Conservation (phyloP, 2,888 invertebrate genomes). For the Cataglyphis albicans region DNA sequence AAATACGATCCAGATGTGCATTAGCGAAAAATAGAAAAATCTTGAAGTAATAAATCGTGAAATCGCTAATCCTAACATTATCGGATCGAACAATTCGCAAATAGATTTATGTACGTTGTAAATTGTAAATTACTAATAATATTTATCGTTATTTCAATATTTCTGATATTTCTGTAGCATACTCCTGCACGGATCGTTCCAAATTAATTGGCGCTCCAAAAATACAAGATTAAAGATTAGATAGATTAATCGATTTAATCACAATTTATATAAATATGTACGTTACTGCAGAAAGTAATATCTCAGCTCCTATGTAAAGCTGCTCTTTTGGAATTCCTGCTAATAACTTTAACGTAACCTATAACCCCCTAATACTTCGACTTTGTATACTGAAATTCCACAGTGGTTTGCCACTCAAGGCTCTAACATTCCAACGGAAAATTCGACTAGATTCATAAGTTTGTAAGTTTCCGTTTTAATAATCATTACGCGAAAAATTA, state of each 20-base stretch:
- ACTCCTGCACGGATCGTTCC: background rate
- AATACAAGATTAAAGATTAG: background rate
- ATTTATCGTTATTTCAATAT: background rate
- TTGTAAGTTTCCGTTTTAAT: background rate
- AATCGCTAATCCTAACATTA: constrained; percentile 4
- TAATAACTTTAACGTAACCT: constrained; percentile 13
- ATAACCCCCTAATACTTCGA: constrained; percentile 14
- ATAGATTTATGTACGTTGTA: background rate
- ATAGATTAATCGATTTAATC: background rate
- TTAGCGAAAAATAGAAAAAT: background rate
- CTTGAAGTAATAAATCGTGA: background rate
- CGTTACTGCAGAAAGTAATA: background rate
- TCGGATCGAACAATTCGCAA: background rate
- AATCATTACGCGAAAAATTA: background rate
- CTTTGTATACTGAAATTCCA: constrained; percentile 29
- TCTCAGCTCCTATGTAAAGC: background rate
- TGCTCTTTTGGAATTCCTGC: constrained; percentile 7
- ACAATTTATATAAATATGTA: background rate
- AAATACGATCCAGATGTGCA: constrained; percentile 15
- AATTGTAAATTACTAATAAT: background rate
- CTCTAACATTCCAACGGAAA: constrained; percentile 13
- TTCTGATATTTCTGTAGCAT: background rate
- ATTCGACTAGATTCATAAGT: background rate
- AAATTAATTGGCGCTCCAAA: background rate
- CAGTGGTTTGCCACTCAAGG: background rate